Evolutionary conservation across 2,113 vertebrate species (phyloP).

Genomic region (Syngnathus typhle): DNA sequence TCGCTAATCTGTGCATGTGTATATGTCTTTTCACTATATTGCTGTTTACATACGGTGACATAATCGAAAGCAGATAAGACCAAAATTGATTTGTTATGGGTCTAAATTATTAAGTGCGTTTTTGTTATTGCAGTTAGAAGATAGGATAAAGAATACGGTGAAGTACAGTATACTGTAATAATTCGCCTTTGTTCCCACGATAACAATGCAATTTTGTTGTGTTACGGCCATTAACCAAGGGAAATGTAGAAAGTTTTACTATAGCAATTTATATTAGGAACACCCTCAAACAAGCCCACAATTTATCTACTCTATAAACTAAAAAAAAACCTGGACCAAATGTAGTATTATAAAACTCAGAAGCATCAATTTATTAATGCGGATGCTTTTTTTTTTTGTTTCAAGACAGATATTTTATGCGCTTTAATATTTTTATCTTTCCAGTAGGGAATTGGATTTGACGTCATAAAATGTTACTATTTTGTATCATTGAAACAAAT

Average conservation of each 20-base stretch:
- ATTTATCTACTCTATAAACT: conserved; percentile 39
- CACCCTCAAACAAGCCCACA: conserved; percentile 23
- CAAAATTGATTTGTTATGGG: conserved; percentile 14
- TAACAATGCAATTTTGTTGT: neutral
- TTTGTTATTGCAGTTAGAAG: conserved; percentile 20
- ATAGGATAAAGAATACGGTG: conserved; percentile 23
- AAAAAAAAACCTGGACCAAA: conserved; percentile 25
- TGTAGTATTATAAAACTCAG: conserved; percentile 16
- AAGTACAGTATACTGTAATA: neutral
- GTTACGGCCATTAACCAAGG: conserved; percentile 24
- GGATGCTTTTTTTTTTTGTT: conserved; percentile 48
- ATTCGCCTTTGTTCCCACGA: neutral
- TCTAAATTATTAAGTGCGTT: conserved; percentile 5
- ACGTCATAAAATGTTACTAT: neutral
- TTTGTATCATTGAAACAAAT: neutral
- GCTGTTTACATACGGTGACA: conserved; percentile 32
- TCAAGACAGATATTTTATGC: conserved; percentile 3
- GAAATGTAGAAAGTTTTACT: conserved; percentile 32
- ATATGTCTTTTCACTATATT: conserved; percentile 34
- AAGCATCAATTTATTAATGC: conserved; percentile 43
- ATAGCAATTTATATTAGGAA: conserved; percentile 27
- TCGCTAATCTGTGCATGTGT: conserved; percentile 17
- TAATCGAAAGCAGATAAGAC: conserved; percentile 35
- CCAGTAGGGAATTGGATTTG: neutral
- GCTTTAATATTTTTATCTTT: neutral